phyloP scores from a whole-genome alignment of 2,888 invertebrate species.

The Eupithecia dodoneata region DNA sequence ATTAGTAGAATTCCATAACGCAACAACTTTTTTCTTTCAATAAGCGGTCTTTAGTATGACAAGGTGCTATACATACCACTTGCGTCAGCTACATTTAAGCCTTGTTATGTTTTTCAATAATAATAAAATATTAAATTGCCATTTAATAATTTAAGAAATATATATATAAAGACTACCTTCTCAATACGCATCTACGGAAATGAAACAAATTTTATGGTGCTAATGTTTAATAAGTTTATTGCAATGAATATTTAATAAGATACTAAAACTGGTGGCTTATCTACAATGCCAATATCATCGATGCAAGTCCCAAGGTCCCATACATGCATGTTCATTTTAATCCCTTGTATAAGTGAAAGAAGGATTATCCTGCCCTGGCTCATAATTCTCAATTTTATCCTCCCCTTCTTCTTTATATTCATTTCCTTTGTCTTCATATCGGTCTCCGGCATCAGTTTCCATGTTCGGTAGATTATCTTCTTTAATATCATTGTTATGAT shows the following conservation, averaged over 20 bases:
- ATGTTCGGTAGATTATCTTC: conserved; percentile 33
- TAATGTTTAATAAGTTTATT: not conserved
- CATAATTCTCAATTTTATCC: conserved; percentile 49
- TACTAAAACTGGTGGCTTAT: not conserved
- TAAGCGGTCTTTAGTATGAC: not conserved
- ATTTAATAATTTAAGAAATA: too few species aligned
- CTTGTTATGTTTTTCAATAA: too few species aligned
- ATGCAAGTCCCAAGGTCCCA: conserved; percentile 11
- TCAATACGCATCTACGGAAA: not conserved
- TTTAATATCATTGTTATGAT: conserved; percentile 19
- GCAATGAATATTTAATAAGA: not conserved
- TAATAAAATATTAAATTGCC: too few species aligned
- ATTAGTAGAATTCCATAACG: too few species aligned
- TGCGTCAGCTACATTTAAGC: not conserved
- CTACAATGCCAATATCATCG: not conserved
- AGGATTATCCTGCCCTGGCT: conserved; percentile 49
- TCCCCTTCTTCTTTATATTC: conserved; percentile 47
- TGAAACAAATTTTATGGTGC: not conserved
- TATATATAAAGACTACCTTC: not conserved
- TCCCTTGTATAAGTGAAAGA: conserved; percentile 51
- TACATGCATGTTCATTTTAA: conserved; percentile 13
- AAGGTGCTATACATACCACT: not conserved
- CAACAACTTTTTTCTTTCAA: not conserved
- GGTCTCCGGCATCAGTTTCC: conserved; percentile 45
- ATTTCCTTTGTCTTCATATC: conserved; percentile 51